Conservation (phyloP, 2,113 vertebrate genomes). For the Phyllostomus hastatus region DNA sequence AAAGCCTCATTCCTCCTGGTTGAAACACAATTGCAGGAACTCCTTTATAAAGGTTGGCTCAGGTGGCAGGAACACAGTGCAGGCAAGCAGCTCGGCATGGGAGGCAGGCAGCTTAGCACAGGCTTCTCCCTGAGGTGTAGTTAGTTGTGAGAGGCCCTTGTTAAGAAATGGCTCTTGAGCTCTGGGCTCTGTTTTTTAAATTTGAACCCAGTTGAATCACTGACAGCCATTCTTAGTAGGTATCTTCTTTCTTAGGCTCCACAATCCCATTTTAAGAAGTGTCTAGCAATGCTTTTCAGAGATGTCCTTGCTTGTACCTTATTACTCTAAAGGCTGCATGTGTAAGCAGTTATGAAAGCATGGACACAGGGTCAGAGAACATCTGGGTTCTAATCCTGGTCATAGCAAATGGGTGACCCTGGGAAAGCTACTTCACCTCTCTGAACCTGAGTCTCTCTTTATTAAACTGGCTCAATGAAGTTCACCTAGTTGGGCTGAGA, state of each 20-base stretch:
- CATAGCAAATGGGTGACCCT: background rate
- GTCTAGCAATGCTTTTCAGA: background rate
- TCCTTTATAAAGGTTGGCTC: background rate
- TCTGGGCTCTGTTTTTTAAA: background rate
- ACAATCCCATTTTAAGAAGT: background rate
- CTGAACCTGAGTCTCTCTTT: background rate
- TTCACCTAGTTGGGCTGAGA: background rate
- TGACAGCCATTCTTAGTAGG: background rate
- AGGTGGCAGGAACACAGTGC: background rate
- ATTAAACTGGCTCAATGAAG: background rate
- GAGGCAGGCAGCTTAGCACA: background rate
- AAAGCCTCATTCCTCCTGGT: background rate
- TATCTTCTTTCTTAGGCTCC: background rate
- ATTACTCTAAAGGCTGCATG: background rate
- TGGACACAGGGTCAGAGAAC: background rate
- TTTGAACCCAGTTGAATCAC: background rate
- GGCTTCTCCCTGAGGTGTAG: background rate
- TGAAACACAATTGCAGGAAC: background rate
- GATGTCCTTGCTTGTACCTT: background rate
- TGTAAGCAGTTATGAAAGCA: background rate
- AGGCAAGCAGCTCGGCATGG: too few species aligned
- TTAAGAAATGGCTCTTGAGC: background rate
- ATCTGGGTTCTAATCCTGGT: background rate
- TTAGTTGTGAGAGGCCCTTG: background rate
- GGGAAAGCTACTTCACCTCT: background rate